Base-by-base conservation (phyloP, 2,888 invertebrate species). In the Camponotus fellah region DNA sequence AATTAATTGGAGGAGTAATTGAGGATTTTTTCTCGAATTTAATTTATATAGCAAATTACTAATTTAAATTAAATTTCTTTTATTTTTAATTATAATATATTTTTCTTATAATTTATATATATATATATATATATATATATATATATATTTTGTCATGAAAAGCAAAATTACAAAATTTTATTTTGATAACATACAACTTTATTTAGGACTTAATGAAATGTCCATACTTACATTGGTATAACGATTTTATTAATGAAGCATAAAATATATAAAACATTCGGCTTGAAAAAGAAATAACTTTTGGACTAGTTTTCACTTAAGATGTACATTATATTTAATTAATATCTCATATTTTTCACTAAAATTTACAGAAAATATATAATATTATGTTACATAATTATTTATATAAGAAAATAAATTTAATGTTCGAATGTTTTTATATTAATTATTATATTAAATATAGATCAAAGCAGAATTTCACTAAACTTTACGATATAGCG, bases 371-470 rank as follows among this genome's bases (percentile, higher is more conserved):
- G 26, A 26, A 26, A 26, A 26, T 26, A 26, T 26, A 26, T 26
- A 26, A 26, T 26, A 26, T 26, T 26, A 26, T 26, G 26, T 21
- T 21, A 49, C 34, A 49, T 60, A 64, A 53, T 76, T 76, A 37
- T 53, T 76, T 65, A 43, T 43, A 37, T 65, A 37, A 26, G 10
- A 65, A 76, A 64, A 46, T 76, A 64, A 76, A 53, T 26, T 26
- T 26, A 49, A 49, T 17, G 6, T 76, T 65, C 46, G 65, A 76
- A 26, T 76, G 26, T 26, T 26, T 26, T 26, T 26, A 26, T 26
- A 65, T 76, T 65, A 76, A 65, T 53, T 64, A 75, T 75, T 64
- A 76, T 64, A 75, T 75, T 64, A 76, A 26, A 34, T 65, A 76
- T 34, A 75, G 37, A 76, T 76, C 76, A 76, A 65, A 76, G 76